Evolutionary conservation across 2,888 invertebrate species (phyloP).

Genomic region (Drosophila prolongata): DNA sequence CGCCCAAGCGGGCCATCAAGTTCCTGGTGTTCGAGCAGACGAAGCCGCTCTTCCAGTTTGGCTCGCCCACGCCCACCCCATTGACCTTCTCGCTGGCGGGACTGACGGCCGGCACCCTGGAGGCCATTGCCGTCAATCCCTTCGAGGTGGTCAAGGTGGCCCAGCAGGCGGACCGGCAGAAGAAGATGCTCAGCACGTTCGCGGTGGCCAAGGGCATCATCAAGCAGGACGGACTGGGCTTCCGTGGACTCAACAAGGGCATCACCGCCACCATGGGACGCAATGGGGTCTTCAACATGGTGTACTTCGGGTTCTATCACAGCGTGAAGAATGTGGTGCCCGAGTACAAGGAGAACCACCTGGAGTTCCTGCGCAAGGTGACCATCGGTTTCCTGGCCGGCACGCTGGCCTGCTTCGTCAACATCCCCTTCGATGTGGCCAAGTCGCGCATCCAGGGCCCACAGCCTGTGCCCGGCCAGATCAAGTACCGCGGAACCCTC

Average conservation of each 20-base stretch:
- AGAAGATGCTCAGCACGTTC: slow-evolving; percentile 90
- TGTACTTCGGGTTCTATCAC: slow-evolving; percentile 98
- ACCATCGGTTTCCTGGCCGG: slow-evolving; percentile 95
- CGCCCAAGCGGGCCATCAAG: slow-evolving; percentile 97
- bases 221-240: slow-evolving; percentile 90
- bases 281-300: slow-evolving; percentile 96
- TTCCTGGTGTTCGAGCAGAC: slow-evolving; percentile 98
- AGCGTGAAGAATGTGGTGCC: slow-evolving; percentile 92
- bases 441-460: slow-evolving; percentile 98
- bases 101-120: slow-evolving; percentile 94
- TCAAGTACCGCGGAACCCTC: slow-evolving; percentile 92
- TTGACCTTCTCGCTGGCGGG: slow-evolving; percentile 96
- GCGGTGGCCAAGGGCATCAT: slow-evolving; percentile 92
- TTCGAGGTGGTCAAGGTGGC: slow-evolving; percentile 98
- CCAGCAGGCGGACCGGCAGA: slow-evolving; percentile 90
- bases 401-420: slow-evolving; percentile 92
- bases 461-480: slow-evolving; percentile 89
- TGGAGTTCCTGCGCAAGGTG: slow-evolving; percentile 91
- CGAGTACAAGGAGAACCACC: slow-evolving; percentile 87
- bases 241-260: slow-evolving; percentile 93
- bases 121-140: slow-evolving; percentile 95
- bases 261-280: slow-evolving; percentile 94
- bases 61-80: slow-evolving; percentile 90
- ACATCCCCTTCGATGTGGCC: slow-evolving; percentile 98
- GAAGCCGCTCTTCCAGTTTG: slow-evolving; percentile 93